These are phyloP conservation scores for Fulmarus glacialis DNA, from an alignment of 2,113 vertebrate genomes.

Conservation along the genomic window DNA sequence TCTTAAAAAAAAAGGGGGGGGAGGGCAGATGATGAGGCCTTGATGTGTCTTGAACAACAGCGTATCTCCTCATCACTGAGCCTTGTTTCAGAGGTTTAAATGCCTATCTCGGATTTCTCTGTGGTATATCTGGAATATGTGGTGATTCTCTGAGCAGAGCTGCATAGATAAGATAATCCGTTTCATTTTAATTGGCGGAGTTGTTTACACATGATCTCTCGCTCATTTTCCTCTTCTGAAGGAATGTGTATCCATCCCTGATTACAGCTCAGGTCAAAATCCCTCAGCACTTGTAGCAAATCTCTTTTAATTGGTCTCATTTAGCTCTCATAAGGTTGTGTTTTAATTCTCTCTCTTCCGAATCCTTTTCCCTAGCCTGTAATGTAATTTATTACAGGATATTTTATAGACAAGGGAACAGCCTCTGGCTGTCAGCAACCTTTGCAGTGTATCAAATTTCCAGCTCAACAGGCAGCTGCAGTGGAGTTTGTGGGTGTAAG, in stretches of 20 bases:
- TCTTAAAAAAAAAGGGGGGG: background rate
- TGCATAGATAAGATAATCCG: conserved; percentile 44
- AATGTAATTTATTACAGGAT: conserved; percentile 51
- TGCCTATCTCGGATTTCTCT: background rate
- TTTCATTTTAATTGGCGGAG: conserved; percentile 63
- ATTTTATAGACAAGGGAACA: conserved; percentile 27
- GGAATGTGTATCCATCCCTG: conserved; percentile 30
- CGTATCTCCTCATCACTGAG: background rate
- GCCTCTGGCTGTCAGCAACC: conserved; percentile 31
- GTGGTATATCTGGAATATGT: background rate
- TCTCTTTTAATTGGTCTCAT: conserved; percentile 69
- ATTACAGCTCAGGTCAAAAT: conserved; percentile 64
- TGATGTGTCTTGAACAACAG: background rate
- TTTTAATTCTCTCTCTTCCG: conserved; percentile 17
- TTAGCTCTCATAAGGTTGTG: conserved; percentile 50
- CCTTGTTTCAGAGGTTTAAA: background rate
- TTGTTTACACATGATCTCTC: conserved; percentile 53
- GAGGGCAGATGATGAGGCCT: background rate
- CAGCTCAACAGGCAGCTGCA: conserved; percentile 43
- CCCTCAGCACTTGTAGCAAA: conserved; percentile 62
- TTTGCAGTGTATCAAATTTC: conserved; percentile 20
- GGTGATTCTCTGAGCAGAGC: background rate
- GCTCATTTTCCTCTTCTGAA: conserved; percentile 45
- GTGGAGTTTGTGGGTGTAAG: background rate
- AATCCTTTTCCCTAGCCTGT: conserved; percentile 38